phyloP scores from a whole-genome alignment of 2,797 vertebrate genomes.

The Macropus fuliginosus region DNA sequence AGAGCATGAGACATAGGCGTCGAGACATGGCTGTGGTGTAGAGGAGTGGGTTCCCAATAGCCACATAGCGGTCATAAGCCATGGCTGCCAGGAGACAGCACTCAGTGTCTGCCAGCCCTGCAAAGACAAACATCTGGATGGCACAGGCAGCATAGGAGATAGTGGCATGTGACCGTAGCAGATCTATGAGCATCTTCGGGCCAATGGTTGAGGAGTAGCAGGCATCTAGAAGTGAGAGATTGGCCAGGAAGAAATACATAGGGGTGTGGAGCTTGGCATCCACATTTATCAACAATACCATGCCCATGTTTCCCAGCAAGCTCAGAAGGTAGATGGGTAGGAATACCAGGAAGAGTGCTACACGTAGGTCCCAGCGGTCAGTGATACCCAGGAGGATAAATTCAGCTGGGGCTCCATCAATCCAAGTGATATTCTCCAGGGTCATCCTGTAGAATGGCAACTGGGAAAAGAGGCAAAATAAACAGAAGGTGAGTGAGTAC shows the following conservation, averaged over 20 bases:
- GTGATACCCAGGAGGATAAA: conserved; percentile 80
- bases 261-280: conserved; percentile 67
- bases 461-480: conserved; percentile 1
- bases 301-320: conserved; percentile 73
- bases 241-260: conserved; percentile 81
- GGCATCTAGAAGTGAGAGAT: conserved; percentile 76
- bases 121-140: conserved; percentile 78
- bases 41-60: conserved; percentile 80
- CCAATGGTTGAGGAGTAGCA: conserved; percentile 75
- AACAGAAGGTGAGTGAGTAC: background rate
- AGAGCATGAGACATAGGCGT: conserved; percentile 62
- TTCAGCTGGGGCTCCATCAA: conserved; percentile 52
- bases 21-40: conserved; percentile 75
- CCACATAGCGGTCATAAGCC: conserved; percentile 82
- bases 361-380: conserved; percentile 59
- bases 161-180: conserved; percentile 61
- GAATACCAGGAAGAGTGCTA: conserved; percentile 70
- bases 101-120: conserved; percentile 70
- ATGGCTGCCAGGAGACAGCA: conserved; percentile 81
- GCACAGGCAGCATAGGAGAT: conserved; percentile 74
- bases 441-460: conserved; percentile 46
- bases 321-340: conserved; percentile 72
- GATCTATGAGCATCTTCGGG: conserved; percentile 77
- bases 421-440: conserved; percentile 61
- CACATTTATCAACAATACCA: conserved; percentile 60